Evolutionary conservation across 2,888 invertebrate genomes (phyloP), one percentile per base, ranked within the genome.

Genomic region (Ophion ventricosus): DNA sequence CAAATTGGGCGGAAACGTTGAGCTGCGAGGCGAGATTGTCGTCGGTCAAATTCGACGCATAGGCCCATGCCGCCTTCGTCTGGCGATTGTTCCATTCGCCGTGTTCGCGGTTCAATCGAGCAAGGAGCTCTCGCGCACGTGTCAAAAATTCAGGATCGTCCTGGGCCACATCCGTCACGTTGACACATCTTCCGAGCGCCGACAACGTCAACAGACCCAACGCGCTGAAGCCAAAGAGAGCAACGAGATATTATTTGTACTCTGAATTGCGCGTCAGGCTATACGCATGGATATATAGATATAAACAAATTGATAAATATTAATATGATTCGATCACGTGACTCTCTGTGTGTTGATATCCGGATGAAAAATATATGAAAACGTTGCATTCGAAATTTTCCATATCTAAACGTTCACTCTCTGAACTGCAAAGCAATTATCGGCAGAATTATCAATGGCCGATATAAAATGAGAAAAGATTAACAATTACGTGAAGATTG

Each of bases 41-140:
- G 74, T 96, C 95, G 0, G 96, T 97, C 61, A 97, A 95, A 91
- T 97, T 96, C 0, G 97, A 96, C 0, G 95, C 96, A 90, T 97
- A 97, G 0, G 94, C 95, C 97, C 97, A 97, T 81, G 95, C 95
- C 0, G 96, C 96, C 2, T 95, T 87, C 0, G 95, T 94, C 4
- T 94, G 95, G n/a, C 94, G 93, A 90, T 96, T 96, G 84, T 94
- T 94, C 89, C 95, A 94, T 70, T 93, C 88, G 0, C 95, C 95
- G n/a, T 94, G 93, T 81, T 95, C 95, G 72, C 94, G 94, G 91
- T 97, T 96, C 40, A 96, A 91, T 82, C 95, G 94, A 76, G 94
- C 88, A 87, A 97, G 94, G 89, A 96, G 95, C 87, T 95, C 95
- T 54, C 94, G 93, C 0, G 96, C 96, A 84, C 94, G 94, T 83